Base-by-base conservation (phyloP, 1,140 invertebrate species). In the Neelides sp. region DNA sequence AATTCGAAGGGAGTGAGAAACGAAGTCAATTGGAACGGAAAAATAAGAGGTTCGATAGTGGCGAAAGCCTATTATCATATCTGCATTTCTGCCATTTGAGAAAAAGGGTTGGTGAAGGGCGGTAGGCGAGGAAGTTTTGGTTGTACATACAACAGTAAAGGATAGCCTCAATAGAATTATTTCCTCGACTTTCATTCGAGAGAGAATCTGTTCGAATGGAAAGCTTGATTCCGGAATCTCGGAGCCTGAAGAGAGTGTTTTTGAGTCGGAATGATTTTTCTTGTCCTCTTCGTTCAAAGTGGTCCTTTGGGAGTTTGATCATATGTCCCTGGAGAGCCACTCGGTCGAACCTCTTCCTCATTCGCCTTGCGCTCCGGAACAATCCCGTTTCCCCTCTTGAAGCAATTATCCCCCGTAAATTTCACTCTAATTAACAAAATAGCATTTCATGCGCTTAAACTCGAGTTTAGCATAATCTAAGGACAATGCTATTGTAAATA, bases 201-300 rank as follows among this genome's bases (percentile, higher is more conserved):
- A 8, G n/a, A 48, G 51, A 45, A 48, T 48, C 48, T 53, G 36
- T 45, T 45, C 45, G 44, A 17, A 52, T 22, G 50, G 50, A 52
- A 53, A 48, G 48, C 44, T 53, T 53, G 44, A 53, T 53, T 53
- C 37, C 39, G 45, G 48, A 53, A 53, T 53, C 51, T 48, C 23
- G 44, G 48, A 39, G 46, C 17, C 13, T 44, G 50, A 52, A 52
- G 41, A 52, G 43, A 52, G 43, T 52, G 50, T 55, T 55, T 55
- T 50, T 46, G 36, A 48, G 27, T 50, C 27, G 48, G 41, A 58
- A 58, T 54, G 52, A 58, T 58, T 58, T 58, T 58, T 58, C 52
- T 54, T 54, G 56, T 54, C 52, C 52, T 58, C 30, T 49, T 37
- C 17, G 45, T 17, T 40, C 27, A 36, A 54, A 58, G 48, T 34